Percentiles rank a stretch among this genome's conserved stretches.
phyloP scores from a whole-genome alignment of 2,113 vertebrate genomes.

The Mesembrinibis cayennensis region DNA sequence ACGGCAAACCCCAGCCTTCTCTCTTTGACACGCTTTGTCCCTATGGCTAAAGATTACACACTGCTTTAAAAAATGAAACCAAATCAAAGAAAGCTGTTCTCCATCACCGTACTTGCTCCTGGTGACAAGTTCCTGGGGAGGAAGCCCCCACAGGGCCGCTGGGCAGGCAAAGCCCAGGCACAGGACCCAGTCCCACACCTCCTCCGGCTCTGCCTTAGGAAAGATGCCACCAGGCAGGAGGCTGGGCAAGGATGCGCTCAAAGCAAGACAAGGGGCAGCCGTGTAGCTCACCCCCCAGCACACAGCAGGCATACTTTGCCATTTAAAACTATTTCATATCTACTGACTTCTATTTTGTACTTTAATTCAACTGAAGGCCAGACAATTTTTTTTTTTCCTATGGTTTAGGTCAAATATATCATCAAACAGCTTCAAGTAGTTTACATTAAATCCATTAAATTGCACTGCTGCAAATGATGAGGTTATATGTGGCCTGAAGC shows the following conservation, averaged over 20 bases:
- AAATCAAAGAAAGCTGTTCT: background rate
- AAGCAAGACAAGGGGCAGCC: background rate
- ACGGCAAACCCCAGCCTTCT: background rate
- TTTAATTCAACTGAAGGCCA: background rate
- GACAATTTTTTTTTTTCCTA: background rate
- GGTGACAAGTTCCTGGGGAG: background rate
- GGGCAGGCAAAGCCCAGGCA: background rate
- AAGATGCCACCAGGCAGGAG: background rate
- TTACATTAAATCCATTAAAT: slow-evolving; percentile 43
- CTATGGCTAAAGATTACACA: background rate
- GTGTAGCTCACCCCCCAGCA: background rate
- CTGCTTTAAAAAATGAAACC: background rate
- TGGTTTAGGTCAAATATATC: slow-evolving; percentile 6
- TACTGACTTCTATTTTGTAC: background rate
- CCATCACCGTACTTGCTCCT: fast-evolving
- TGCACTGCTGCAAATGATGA: slow-evolving; percentile 13
- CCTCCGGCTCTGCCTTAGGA: background rate
- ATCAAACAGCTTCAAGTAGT: slow-evolving; percentile 43
- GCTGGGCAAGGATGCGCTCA: background rate
- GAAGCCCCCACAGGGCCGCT: background rate
- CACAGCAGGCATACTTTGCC: background rate
- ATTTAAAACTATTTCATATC: background rate
- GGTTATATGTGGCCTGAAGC: slow-evolving; percentile 45
- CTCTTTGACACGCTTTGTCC: background rate
- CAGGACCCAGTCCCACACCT: background rate